Base-by-base conservation (phyloP, 2,797 vertebrate species). In the Notolepis coatsorum region DNA sequence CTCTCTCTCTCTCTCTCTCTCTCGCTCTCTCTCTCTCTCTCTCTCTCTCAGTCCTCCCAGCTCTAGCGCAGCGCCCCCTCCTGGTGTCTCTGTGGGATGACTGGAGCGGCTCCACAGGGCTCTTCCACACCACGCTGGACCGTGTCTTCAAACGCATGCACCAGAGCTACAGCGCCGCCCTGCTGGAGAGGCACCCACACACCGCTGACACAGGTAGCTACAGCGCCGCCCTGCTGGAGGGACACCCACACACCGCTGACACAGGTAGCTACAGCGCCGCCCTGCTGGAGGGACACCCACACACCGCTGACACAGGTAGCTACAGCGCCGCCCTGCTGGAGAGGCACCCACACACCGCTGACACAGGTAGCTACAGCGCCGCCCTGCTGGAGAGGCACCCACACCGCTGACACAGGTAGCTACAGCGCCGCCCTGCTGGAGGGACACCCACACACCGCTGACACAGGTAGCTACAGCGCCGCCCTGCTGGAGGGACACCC, bases 11-110 rank as follows among this genome's bases (percentile, higher is more conserved):
- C n/a, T 43, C 25, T 49, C 41, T 25, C 46, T 55, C 23, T 59
- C 51, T 4, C 84, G 99, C 97, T 95, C 31, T 15, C 30, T 43
- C n/a, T 43, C 25, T 15, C 30, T 43, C n/a, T 43, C 25, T 49
- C 41, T 25, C 46, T 55, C 23, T 59, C 51, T 4, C 84, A 99
- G 97, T 95, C 31, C 91, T 98, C 41, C 95, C 96, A 0, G 94
- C 92, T 27, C 92, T 99, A 3, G 92, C 93, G 4, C 93, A 93
- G 79, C 94, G 92, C 60, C 92, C 91, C 0, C 84, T 89, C 0
- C 79, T 99, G 74, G 91, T 97, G 84, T 91, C 94, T 12, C 93
- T 98, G 85, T 99, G 98, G 98, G 93, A 92, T 10, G 95, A 96
- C 76, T 98, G 96, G 82, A 96, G 95, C 24, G 91, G 93, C 17